Evolutionary conservation across 2,113 vertebrate genomes (phyloP), one percentile per base, ranked within the genome.

Genomic region (Ovis canadensis): DNA sequence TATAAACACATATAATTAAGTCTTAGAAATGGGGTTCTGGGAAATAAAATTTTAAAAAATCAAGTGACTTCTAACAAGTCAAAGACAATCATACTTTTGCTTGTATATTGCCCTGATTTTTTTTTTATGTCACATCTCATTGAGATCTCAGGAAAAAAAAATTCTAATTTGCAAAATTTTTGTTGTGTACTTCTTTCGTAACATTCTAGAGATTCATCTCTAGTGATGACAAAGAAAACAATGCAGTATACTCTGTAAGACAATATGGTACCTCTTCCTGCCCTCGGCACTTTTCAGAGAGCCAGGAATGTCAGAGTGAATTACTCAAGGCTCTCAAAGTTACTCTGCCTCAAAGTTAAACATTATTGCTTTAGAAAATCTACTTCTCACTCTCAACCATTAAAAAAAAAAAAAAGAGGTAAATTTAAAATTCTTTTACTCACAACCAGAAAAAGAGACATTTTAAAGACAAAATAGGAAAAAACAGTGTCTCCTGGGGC

Each of bases 401-500:
- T 89, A 90, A 82, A 50, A 81, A 89, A 91, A 80, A 48, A 64
- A 59, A 90, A 45, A 2, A 45, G 21, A 64, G 62, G 85, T 16
- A 31, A 80, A 67, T 88, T 97, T 5, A 83, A 93, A 94, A 84
- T 52, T 94, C 19, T 95, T 40, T 40, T 13, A 57, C 45, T 96
- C 15, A 87, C 6, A 93, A 88, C 71, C 6, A 31, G 54, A 91
- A 62, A 91, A 31, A 85, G 59, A 92, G 40, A 3, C 62, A 91
- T 88, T 81, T 96, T 93, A 91, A 91, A 93, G 77, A 91, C 83
- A 94, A 97, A 98, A 96, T 89, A 89, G n/a, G 57, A 62, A 94
- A 96, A 96, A 88, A 10, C 15, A 81, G 21, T 85, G 19, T 96
- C 31, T 92, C 95, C 45, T 55, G 33, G 33, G 62, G 89, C 94